These are phyloP conservation scores for Piaya cayana DNA, from an alignment of 2,113 vertebrate genomes.

Conservation along the genomic window DNA sequence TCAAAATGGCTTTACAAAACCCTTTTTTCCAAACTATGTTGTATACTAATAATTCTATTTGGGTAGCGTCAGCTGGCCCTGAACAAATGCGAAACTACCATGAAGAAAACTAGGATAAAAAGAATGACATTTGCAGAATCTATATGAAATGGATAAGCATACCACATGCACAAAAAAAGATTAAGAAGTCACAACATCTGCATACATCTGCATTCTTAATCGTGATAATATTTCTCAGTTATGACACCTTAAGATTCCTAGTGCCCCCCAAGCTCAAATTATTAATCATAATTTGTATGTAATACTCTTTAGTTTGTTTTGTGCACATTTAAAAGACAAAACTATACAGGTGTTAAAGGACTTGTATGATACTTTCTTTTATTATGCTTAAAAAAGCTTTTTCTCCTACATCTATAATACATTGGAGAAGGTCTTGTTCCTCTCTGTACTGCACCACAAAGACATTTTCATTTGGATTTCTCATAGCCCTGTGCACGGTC, in stretches of 20 bases:
- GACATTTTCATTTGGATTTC: not conserved
- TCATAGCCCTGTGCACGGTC: not conserved
- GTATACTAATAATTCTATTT: conserved; percentile 46
- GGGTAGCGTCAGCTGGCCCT: conserved; percentile 48
- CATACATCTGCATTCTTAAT: not conserved
- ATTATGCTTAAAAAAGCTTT: not conserved
- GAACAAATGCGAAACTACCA: conserved; percentile 45
- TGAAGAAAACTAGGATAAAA: conserved; percentile 36
- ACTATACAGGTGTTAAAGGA: not conserved
- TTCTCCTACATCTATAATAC: not conserved
- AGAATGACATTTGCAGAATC: not conserved
- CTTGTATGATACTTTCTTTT: not conserved
- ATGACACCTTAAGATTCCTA: not conserved
- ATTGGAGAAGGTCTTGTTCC: not conserved
- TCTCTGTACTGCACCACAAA: not conserved
- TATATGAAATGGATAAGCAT: conserved; percentile 40
- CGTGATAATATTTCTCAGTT: not conserved
- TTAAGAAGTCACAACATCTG: not conserved
- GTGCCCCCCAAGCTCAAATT: not conserved
- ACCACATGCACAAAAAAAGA: conserved; percentile 40
- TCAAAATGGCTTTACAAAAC: conserved; percentile 59
- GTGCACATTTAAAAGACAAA: not conserved
- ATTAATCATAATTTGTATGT: not conserved
- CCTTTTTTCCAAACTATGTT: conserved; percentile 47
- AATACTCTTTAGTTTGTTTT: not conserved